These are phyloP conservation scores for Hermetia illucens DNA, from an alignment of 1,140 invertebrate genomes.

Conservation along the genomic window DNA sequence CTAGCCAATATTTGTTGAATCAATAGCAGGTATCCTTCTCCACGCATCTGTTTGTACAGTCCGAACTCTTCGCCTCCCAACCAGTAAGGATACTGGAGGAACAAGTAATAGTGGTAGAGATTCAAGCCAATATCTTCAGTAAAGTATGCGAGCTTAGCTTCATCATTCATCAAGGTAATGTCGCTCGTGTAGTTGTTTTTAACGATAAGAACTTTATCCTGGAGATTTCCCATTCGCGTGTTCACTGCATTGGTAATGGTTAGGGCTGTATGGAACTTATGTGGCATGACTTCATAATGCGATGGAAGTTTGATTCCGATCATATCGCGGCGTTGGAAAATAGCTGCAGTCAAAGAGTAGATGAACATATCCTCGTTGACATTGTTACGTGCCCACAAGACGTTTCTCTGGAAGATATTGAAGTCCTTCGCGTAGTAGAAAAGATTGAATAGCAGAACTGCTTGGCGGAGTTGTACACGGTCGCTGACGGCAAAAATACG, in stretches of 20 bases:
- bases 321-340: slow-evolving; percentile 41
- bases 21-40: slow-evolving; percentile 41
- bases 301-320: slow-evolving; percentile 41
- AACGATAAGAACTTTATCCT: slow-evolving; percentile 22
- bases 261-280: slow-evolving; percentile 38
- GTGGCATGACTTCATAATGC: slow-evolving; percentile 46
- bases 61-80: slow-evolving; percentile 35
- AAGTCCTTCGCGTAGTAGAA: slow-evolving; percentile 48
- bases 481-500: slow-evolving; percentile 40
- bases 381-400: slow-evolving; percentile 39
- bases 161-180: slow-evolving; percentile 37
- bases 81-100: slow-evolving; percentile 50
- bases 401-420: slow-evolving; percentile 45
- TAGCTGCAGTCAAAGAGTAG: slow-evolving; percentile 40
- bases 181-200: slow-evolving; percentile 31
- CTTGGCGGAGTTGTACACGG: slow-evolving; percentile 36
- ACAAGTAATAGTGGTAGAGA: slow-evolving; percentile 53
- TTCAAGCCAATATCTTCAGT: slow-evolving; percentile 56
- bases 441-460: slow-evolving; percentile 35
- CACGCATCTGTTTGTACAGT: slow-evolving; percentile 39
- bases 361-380: slow-evolving; percentile 46
- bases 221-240: too few species aligned
- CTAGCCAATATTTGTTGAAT: slow-evolving; percentile 45
- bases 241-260: too few species aligned
- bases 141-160: slow-evolving; percentile 53